A percentile compares a stretch with the other conserved stretches of the same genome.
These are phyloP conservation scores for Dynastes tityus DNA, from an alignment of 2,888 invertebrate species.

Conservation along the genomic window DNA sequence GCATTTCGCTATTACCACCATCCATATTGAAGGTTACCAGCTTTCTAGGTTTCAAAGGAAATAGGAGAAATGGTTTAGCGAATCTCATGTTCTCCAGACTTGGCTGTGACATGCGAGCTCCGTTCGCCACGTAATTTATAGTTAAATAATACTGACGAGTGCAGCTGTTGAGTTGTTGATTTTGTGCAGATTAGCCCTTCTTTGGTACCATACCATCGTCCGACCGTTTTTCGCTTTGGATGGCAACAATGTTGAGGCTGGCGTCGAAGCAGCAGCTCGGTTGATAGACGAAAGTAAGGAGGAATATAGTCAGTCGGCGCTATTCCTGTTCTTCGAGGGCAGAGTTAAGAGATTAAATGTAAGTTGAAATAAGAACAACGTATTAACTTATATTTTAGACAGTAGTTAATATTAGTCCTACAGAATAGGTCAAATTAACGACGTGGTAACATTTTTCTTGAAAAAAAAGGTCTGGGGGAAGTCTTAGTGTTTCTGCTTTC, in stretches of 20 bases:
- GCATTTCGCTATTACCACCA: constrained; percentile 79
- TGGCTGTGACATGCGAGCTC: constrained; percentile 79
- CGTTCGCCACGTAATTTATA: constrained; percentile 75
- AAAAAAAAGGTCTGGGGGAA: too few relatives aligned
- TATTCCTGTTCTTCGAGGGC: constrained; percentile 80
- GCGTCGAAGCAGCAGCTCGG: constrained; percentile 72
- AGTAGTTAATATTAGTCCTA: too few relatives aligned
- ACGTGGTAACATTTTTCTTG: too few relatives aligned
- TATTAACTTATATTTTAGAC: too few relatives aligned
- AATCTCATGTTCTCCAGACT: constrained; percentile 76
- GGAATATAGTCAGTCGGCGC: constrained; percentile 75
- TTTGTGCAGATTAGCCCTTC: constrained; percentile 71
- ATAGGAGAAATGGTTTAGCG: constrained; percentile 74
- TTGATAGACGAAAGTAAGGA: constrained; percentile 73
- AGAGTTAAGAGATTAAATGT: constrained; percentile 77
- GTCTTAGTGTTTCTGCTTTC: too few relatives aligned
- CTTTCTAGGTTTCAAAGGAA: constrained; percentile 79
- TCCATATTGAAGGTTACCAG: constrained; percentile 76
- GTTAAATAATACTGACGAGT: constrained; percentile 34
- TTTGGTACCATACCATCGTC: constrained; percentile 82
- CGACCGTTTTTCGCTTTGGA: constrained; percentile 80
- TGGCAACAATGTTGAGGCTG: constrained; percentile 75
- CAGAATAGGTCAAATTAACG: too few relatives aligned
- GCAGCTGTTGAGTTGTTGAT: too few relatives aligned
- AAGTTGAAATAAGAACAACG: constrained; percentile 52